Evolutionary conservation across 2,888 invertebrate species (phyloP), one percentile per base, ranked within the genome.

Genomic region (Leptogaster cylindrica): DNA sequence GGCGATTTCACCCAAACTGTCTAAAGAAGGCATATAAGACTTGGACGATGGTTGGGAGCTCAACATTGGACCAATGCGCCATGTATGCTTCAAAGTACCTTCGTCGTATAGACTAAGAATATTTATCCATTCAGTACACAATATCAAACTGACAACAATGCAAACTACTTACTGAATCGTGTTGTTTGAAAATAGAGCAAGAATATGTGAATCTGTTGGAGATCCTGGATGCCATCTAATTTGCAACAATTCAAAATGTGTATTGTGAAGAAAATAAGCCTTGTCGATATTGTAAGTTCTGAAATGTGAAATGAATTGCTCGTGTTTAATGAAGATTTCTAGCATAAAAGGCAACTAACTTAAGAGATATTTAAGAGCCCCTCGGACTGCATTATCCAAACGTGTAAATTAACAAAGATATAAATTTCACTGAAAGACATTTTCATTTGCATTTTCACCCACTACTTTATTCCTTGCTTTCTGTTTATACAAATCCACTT

Each of bases 181-280:
- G 77, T 95, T 95, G 77, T 95, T 92, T 0, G 93, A 92, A 2
- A 93, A 89, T 20, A 96, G 84, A 0, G 93, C 86, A 12, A 92
- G 80, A 1, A 95, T 78, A 78, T 93, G 93, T 0, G 89, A 88
- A 73, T 92, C 88, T 1, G 85, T 84, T 8, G 84, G 80, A 28
- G 94, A 93, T 41, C 88, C 90, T 0, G 95, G 95, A 82, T 96
- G 95, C 91, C 95, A 96, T 71, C 87, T 86, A 4, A 89, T 87
- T 74, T 91, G 89, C 12, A 89, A 84, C 14, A 92, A 85, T 76
- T 89, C 88, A n/a, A 88, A 82, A 36, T 87, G 85, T n/a, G 84
- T 82, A 75, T 85, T 86, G 71, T 87, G 88, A 73, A 87, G 85
- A 75, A 92, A 87, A 72, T 89, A 86, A 67, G 87, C 83, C 74